Base-by-base conservation (phyloP, 2,797 vertebrate species). In the Odontamblyopus lacepedii region DNA sequence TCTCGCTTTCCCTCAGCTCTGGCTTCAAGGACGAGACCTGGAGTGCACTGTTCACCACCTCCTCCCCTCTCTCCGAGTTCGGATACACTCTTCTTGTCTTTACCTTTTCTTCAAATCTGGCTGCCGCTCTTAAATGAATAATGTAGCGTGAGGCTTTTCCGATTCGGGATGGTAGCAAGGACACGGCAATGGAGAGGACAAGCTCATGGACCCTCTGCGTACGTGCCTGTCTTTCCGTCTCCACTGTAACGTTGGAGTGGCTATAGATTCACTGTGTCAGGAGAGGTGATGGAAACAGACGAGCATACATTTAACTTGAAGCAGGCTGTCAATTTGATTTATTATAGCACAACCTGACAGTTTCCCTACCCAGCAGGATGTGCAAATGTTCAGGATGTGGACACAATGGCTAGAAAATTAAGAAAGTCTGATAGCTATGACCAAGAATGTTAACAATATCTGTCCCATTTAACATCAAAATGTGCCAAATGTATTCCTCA, bases 81-180 rank as follows among this genome's bases (percentile, higher is more conserved):
- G 0, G n/a, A 70, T 68, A 63, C 35, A 1, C 55, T 82, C 63
- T 76, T 80, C 63, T 74, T 74, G 78, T 84, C 72, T 77, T 81
- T 83, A 75, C 77, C 71, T 73, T 71, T 78, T 76, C 63, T 59
- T 66, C 27, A 50, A 80, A 62, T 75, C 76, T 71, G 62, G n/a
- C 59, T 69, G 60, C 66, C 57, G 74, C 81, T 78, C 51, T n/a
- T 71, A 67, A 67, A 88, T 85, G 74, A 88, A 90, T 89, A 90
- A 89, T 89, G 73, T 74, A 89, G 68, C 64, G 38, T 68, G 65
- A 48, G 70, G 74, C 77, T 61, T 71, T 72, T 77, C 71, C 69
- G 76, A 61, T 66, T 64, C 51, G 69, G 69, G 72, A 75, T 78
- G 82, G 78, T 53, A 66, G 81, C 80, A 86, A 83, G 85, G 89